phyloP scores from a whole-genome alignment of 2,888 invertebrate genomes.

The Xestoiulus laeticollis region DNA sequence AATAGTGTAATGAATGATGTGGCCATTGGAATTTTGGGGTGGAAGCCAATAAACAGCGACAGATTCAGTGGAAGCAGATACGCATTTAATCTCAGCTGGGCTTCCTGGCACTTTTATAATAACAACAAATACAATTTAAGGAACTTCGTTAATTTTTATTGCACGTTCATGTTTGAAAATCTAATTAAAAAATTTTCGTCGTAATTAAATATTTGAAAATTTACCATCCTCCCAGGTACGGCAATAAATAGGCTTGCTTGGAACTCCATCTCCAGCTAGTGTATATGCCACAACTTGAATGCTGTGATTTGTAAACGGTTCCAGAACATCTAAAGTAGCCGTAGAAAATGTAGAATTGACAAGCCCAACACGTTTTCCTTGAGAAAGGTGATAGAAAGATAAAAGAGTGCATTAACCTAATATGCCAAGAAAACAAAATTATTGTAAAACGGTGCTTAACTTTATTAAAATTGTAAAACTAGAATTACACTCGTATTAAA shows the following conservation, averaged over 20 bases:
- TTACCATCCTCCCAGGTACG: conserved; percentile 64
- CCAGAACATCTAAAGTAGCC: conserved; percentile 59
- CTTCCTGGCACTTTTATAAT: conserved; percentile 62
- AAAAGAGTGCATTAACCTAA: neutral
- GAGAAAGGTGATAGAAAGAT: neutral
- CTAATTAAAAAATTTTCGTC: neutral
- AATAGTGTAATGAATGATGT: conserved; percentile 63
- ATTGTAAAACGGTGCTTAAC: too few species aligned
- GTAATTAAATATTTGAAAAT: neutral
- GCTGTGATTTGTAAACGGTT: conserved; percentile 64
- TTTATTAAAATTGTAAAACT: neutral
- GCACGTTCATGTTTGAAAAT: neutral
- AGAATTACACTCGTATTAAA: too few species aligned
- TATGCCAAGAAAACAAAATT: too few species aligned
- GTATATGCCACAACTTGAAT: conserved; percentile 65
- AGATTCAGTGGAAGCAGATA: conserved; percentile 62
- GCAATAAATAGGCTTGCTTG: conserved; percentile 62
- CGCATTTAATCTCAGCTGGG: conserved; percentile 64
- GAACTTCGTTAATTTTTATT: neutral
- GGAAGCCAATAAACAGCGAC: conserved; percentile 64
- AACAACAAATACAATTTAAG: neutral
- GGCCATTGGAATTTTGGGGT: conserved; percentile 63
- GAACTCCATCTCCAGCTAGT: conserved; percentile 64
- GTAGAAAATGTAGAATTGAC: conserved; percentile 50
- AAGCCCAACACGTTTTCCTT: conserved; percentile 44